phyloP scores from a whole-genome alignment of 1,140 invertebrate species.

The Drosophila pseudoananassae region DNA sequence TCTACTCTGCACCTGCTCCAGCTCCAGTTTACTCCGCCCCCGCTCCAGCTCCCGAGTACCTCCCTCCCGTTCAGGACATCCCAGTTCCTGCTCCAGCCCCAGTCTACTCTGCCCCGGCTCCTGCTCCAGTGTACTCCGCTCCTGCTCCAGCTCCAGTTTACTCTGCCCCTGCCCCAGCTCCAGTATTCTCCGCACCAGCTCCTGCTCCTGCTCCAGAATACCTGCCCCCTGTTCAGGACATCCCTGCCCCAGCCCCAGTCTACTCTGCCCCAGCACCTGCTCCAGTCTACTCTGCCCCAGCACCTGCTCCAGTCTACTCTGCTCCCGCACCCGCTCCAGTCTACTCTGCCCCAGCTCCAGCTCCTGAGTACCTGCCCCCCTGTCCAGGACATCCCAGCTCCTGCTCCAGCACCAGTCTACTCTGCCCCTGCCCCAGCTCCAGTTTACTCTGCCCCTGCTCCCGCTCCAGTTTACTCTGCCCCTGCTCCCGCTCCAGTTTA shows the following conservation, averaged over 20 bases:
- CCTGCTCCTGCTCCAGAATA: conserved; percentile 7
- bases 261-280: conserved; percentile 36
- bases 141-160: conserved; percentile 43
- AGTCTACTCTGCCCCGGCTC: conserved; percentile 45
- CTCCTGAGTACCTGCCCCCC: neutral
- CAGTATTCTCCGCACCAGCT: conserved; percentile 29
- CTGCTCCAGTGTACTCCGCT: conserved; percentile 29
- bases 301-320: conserved; percentile 23
- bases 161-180: conserved; percentile 40
- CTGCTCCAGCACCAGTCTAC: conserved; percentile 26
- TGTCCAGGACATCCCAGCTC: no score
- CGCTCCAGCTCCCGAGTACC: conserved; percentile 51
- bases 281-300: conserved; percentile 43
- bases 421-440: conserved; percentile 18
- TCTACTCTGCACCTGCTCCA: conserved; percentile 41
- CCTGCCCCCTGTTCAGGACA: conserved; percentile 11
- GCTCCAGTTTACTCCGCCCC: conserved; percentile 35
- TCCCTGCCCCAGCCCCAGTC: conserved; percentile 31
- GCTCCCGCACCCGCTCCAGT: conserved; percentile 32
- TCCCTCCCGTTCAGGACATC: conserved; percentile 57
- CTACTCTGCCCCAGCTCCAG: conserved; percentile 16
- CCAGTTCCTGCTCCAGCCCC: conserved; percentile 42
- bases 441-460: conserved; percentile 14
- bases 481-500: conserved; percentile 20
- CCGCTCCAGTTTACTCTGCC: conserved; percentile 18